These are phyloP conservation scores for Apoderus coryli DNA, from an alignment of 2,888 invertebrate genomes.

Conservation along the genomic window DNA sequence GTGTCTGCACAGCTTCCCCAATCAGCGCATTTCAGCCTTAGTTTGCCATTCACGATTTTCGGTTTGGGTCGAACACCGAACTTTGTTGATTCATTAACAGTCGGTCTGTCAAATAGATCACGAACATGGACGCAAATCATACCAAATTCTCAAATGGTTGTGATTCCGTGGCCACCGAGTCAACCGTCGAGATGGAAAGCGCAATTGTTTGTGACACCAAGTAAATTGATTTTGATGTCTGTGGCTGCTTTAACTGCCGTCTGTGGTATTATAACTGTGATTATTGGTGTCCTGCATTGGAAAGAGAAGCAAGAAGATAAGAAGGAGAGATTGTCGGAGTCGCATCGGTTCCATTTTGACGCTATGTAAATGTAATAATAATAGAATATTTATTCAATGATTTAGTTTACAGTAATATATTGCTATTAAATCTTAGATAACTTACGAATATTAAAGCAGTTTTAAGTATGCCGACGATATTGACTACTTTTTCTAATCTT, in stretches of 20 bases:
- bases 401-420: slow-evolving; percentile 3
- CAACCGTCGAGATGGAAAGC: slow-evolving; percentile 75
- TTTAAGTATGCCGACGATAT: no score
- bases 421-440: no score
- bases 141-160: slow-evolving; percentile 94
- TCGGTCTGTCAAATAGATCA: slow-evolving; percentile 57
- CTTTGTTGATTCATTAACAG: slow-evolving; percentile 81
- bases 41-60: slow-evolving; percentile 89
- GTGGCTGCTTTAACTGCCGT: slow-evolving; percentile 78
- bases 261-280: slow-evolving; percentile 68
- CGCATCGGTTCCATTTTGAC: slow-evolving; percentile 74
- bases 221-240: slow-evolving; percentile 83
- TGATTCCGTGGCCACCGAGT: slow-evolving; percentile 73
- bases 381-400: not conserved
- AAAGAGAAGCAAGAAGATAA: slow-evolving; percentile 76
- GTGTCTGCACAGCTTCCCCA: slow-evolving; percentile 81
- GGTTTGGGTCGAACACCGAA: slow-evolving; percentile 97
- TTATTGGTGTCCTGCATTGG: slow-evolving; percentile 77
- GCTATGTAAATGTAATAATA: slow-evolving; percentile 48
- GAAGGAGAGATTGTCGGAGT: slow-evolving; percentile 62
- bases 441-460: no score
- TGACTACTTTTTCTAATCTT: no score
- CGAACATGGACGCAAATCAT: slow-evolving; percentile 84
- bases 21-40: slow-evolving; percentile 83
- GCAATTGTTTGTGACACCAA: slow-evolving; percentile 88